phyloP scores from a whole-genome alignment of 2,797 vertebrate species.

The Antennarius maculatus region DNA sequence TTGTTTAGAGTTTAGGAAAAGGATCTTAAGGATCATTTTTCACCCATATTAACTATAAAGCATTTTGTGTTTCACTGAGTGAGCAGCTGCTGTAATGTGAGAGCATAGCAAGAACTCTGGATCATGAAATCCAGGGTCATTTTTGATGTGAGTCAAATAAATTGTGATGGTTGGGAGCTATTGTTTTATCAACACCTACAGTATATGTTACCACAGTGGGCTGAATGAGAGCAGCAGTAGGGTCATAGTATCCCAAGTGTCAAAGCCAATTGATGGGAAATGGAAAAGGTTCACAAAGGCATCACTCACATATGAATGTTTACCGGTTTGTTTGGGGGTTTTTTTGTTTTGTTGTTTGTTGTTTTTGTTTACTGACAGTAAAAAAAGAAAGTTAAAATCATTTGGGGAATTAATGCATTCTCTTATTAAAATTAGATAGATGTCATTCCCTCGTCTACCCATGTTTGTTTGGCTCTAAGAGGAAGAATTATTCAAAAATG shows the following conservation, averaged over 20 bases:
- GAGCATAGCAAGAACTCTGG: slow-evolving; percentile 30
- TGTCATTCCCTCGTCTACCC: no score
- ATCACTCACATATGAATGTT: slow-evolving; percentile 8
- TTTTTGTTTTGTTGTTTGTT: no score
- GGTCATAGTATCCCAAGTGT: no score
- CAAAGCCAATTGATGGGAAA: slow-evolving; percentile 34
- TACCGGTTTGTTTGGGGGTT: slow-evolving; percentile 22
- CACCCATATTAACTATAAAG: slow-evolving; percentile 50
- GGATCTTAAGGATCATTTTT: slow-evolving; percentile 64
- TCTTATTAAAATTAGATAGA: no score
- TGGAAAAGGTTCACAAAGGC: slow-evolving; percentile 12
- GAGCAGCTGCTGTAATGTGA: slow-evolving; percentile 40
- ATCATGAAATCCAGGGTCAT: slow-evolving; percentile 39
- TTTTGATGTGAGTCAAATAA: slow-evolving; percentile 67
- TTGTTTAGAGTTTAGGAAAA: slow-evolving; percentile 64
- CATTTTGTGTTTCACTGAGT: slow-evolving; percentile 35
- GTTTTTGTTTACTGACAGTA: not conserved
- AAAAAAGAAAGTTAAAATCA: no score
- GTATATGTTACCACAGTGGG: slow-evolving; percentile 37
- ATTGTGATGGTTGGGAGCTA: slow-evolving; percentile 55
- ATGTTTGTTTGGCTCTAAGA: no score
- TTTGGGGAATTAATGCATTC: no score
- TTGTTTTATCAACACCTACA: slow-evolving; percentile 36
- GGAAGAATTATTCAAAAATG: no score
- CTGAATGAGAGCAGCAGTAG: slow-evolving; percentile 44